Evolutionary conservation across 30 jellyfish, hydroid and myxozoan species (phyloP).

Genomic region (Hydractinia symbiolongicarpus): DNA sequence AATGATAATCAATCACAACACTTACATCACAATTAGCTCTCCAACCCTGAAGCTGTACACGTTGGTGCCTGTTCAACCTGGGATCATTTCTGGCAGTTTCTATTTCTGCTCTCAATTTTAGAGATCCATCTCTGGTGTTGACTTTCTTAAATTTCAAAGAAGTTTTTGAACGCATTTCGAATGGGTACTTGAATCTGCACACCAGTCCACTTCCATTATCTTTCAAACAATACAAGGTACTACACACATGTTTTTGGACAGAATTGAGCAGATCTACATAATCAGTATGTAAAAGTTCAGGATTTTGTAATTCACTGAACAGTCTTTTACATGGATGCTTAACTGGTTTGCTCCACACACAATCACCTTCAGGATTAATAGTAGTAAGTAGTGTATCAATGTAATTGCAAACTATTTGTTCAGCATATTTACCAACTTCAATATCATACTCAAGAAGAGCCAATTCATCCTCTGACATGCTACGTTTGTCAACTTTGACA

Average conservation of each 20-base stretch:
- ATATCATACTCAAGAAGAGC: constrained; percentile 18
- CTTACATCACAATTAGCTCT: constrained; percentile 53
- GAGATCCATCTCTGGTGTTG: constrained; percentile 13
- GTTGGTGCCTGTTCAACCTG: constrained; percentile 46
- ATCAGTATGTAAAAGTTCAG: neutral
- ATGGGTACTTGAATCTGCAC: constrained; percentile 43
- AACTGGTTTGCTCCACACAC: constrained; percentile 23
- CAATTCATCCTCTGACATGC: neutral
- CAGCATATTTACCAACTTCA: constrained; percentile 28
- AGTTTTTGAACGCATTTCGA: constrained; percentile 18
- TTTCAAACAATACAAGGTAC: constrained; percentile 39
- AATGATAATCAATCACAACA: constrained; percentile 39
- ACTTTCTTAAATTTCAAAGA: constrained; percentile 32
- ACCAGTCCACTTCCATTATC: constrained; percentile 5
- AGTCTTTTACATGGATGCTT: constrained; percentile 44
- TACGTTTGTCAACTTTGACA: neutral
- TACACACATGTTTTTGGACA: constrained; percentile 30
- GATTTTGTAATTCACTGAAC: neutral
- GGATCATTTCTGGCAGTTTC: constrained; percentile 38
- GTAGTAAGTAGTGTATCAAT: constrained; percentile 21
- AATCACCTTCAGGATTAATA: constrained; percentile 27
- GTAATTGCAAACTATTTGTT: constrained; percentile 13
- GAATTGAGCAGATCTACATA: constrained; percentile 25
- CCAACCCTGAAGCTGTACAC: constrained; percentile 48
- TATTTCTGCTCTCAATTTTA: constrained; percentile 31